These are phyloP conservation scores for Macrostomum cliftonense DNA, from an alignment of 2,888 invertebrate species.

Conservation along the genomic window DNA sequence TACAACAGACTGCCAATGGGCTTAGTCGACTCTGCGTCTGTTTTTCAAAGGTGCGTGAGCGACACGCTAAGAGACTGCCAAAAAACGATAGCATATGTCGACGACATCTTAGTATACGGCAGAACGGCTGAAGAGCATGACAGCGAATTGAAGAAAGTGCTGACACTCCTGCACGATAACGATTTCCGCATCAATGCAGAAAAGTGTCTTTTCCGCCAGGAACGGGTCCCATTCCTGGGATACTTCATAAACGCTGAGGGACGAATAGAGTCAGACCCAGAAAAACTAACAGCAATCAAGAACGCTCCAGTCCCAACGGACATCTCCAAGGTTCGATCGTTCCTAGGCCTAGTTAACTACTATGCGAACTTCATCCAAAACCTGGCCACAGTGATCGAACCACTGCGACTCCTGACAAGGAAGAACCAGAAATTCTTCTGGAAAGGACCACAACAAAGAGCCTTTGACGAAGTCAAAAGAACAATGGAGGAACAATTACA, in stretches of 20 bases:
- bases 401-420: conserved; percentile 1
- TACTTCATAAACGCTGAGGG: too few species aligned
- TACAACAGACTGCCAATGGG: too few species aligned
- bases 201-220: too few species aligned
- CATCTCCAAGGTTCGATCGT: neutral
- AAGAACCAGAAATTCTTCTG: neutral
- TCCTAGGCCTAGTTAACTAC: conserved; percentile 2
- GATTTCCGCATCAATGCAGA: too few species aligned
- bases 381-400: conserved; percentile 1
- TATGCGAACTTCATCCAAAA: neutral
- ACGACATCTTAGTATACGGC: neutral
- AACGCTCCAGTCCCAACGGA: neutral
- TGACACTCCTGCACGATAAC: too few species aligned
- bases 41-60: too few species aligned
- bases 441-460: neutral
- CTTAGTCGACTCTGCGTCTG: too few species aligned
- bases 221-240: too few species aligned
- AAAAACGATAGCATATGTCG: neutral
- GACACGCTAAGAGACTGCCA: too few species aligned
- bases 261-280: too few species aligned
- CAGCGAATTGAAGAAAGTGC: neutral
- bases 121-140: neutral
- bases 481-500: too few species aligned
- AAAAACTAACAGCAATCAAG: neutral
- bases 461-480: neutral